Percentiles rank a stretch among this genome's conserved stretches.
These are phyloP conservation scores for Gnatocerus cornutus DNA, from an alignment of 2,888 invertebrate species.

Conservation along the genomic window DNA sequence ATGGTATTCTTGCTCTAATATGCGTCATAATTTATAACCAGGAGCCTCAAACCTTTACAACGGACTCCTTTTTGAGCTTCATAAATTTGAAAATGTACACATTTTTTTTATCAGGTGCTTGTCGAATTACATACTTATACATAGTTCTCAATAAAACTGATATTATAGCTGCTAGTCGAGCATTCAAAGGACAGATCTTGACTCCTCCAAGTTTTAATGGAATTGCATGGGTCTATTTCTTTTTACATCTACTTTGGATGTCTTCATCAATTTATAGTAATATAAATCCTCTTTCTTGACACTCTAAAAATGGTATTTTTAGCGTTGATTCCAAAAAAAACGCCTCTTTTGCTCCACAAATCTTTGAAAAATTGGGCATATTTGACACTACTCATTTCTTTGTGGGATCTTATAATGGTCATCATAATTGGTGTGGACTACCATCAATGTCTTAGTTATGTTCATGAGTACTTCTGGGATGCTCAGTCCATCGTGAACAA, in stretches of 20 bases:
- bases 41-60: no score
- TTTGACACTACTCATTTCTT: slow-evolving; percentile 47
- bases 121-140: no score
- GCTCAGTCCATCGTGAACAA: neutral
- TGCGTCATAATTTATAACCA: no score
- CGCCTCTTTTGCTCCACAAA: neutral
- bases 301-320: neutral
- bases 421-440: slow-evolving; percentile 54
- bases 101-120: no score
- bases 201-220: neutral
- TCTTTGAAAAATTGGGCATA: slow-evolving; percentile 47
- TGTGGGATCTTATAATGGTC: slow-evolving; percentile 55
- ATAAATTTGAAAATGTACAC: neutral
- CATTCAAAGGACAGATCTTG: no score
- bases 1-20: no score
- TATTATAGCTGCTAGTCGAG: no score
- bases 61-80: neutral
- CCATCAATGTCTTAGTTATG: slow-evolving; percentile 7
- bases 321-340: neutral
- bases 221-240: neutral
- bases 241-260: neutral
- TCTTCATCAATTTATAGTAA: neutral
- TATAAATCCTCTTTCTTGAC: no score
- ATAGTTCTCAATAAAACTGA: no score
- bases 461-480: neutral